phyloP scores from a whole-genome alignment of 2,797 vertebrate genomes.

The Pempheris klunzingeri region DNA sequence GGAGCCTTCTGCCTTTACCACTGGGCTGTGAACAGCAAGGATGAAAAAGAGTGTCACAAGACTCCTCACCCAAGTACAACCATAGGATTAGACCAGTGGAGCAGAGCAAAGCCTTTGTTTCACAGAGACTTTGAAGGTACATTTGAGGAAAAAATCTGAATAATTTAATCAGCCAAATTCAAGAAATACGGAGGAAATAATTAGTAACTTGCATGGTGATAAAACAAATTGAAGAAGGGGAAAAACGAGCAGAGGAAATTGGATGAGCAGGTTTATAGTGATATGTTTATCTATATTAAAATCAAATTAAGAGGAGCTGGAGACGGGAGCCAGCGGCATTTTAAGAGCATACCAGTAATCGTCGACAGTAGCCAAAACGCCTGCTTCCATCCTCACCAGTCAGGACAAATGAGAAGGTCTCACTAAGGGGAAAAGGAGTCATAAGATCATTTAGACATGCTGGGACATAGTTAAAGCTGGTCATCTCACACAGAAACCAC shows the following conservation, averaged over 20 bases:
- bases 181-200: background rate
- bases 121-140: constrained; percentile 17
- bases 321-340: background rate
- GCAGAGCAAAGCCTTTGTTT: constrained; percentile 53
- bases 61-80: constrained; percentile 47
- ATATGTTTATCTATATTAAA: constrained; percentile 2
- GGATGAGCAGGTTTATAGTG: background rate
- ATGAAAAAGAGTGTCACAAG: constrained; percentile 57
- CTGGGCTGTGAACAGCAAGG: constrained; percentile 82
- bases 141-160: background rate
- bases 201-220: background rate
- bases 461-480: constrained; percentile 34
- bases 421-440: constrained; percentile 79
- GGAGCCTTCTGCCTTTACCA: constrained; percentile 95
- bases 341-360: constrained; percentile 90
- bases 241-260: background rate
- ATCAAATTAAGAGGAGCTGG: constrained; percentile 9
- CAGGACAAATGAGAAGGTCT: constrained; percentile 98
- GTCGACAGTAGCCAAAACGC: constrained; percentile 96
- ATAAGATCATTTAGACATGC: background rate
- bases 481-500: constrained; percentile 15
- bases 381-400: constrained; percentile 98
- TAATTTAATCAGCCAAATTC: background rate
- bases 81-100: constrained; percentile 44
- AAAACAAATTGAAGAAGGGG: background rate